Evolutionary conservation across 2,888 invertebrate species (phyloP).

Genomic region (Clusia tigrina): DNA sequence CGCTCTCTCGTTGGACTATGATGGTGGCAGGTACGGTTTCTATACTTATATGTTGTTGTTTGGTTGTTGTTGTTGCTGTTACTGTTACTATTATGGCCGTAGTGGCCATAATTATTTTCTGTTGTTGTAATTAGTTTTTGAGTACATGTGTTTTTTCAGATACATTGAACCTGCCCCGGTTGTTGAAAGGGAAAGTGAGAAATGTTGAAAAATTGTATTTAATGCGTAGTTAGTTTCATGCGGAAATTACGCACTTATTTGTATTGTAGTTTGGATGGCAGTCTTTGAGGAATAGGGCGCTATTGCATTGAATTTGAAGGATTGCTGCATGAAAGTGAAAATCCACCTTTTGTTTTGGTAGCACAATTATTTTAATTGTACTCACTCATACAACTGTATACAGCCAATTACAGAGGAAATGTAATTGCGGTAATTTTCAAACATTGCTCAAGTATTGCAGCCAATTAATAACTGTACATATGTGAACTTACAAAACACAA

Average conservation of each 20-base stretch:
- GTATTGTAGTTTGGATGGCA: constrained; percentile 25
- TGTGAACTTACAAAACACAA: too few relatives aligned
- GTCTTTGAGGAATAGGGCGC: constrained; percentile 34
- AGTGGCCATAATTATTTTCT: constrained; percentile 58
- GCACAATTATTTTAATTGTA: not conserved
- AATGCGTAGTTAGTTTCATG: constrained; percentile 45
- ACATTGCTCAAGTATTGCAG: too few relatives aligned
- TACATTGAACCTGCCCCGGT: constrained; percentile 24
- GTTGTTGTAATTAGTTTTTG: constrained; percentile 57
- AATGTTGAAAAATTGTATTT: constrained; percentile 47
- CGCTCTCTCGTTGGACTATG: constrained; percentile 41
- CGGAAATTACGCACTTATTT: constrained; percentile 50
- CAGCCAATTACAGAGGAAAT: constrained; percentile 27
- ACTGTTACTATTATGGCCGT: constrained; percentile 45
- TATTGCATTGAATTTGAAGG: constrained; percentile 37
- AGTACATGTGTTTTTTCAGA: constrained; percentile 27
- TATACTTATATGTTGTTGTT: constrained; percentile 21
- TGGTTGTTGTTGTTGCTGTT: not conserved
- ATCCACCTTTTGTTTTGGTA: constrained; percentile 26
- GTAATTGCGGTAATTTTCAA: constrained; percentile 39
- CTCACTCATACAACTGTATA: not conserved
- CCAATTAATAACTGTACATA: too few relatives aligned
- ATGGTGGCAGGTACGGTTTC: constrained; percentile 47
- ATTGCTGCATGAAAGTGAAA: constrained; percentile 17
- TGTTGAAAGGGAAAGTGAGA: constrained; percentile 50